A percentile compares a stretch with the other conserved stretches of the same genome.
Conservation (phyloP, 64 coral and sea anemone species). For the Catalaphyllia jardinei region DNA sequence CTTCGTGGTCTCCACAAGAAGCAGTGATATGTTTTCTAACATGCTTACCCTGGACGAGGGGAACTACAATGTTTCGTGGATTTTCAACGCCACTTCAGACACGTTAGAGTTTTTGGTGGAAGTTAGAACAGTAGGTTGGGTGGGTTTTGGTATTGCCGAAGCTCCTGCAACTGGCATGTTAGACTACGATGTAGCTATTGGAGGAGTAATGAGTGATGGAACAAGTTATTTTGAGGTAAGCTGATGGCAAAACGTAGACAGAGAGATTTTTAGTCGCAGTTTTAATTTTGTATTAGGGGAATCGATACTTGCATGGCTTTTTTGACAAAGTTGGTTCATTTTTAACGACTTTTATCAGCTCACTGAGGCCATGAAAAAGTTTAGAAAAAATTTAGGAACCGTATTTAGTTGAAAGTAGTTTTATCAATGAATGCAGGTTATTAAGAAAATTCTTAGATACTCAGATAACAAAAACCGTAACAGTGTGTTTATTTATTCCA, state of each 20-base stretch:
- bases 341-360: no score
- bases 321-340: no score
- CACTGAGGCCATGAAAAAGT: no score
- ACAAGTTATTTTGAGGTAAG: not conserved
- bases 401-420: no score
- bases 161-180: not conserved
- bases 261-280: not conserved
- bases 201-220: not conserved
- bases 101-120: conserved; percentile 4
- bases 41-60: not conserved
- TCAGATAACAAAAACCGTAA: no score
- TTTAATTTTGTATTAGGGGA: no score
- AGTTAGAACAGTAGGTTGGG: conserved; percentile 16
- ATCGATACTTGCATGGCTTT: no score
- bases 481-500: no score
- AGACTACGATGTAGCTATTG: not conserved
- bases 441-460: no score
- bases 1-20: not conserved
- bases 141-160: not conserved
- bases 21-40: conserved; percentile 13
- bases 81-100: conserved; percentile 9
- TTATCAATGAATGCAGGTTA: no score
- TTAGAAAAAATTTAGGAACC: no score
- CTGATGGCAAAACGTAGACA: not conserved
- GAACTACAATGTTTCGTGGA: conserved; percentile 10